These are phyloP conservation scores for Paguma larvata DNA, from an alignment of 2,797 vertebrate species.

Conservation along the genomic window DNA sequence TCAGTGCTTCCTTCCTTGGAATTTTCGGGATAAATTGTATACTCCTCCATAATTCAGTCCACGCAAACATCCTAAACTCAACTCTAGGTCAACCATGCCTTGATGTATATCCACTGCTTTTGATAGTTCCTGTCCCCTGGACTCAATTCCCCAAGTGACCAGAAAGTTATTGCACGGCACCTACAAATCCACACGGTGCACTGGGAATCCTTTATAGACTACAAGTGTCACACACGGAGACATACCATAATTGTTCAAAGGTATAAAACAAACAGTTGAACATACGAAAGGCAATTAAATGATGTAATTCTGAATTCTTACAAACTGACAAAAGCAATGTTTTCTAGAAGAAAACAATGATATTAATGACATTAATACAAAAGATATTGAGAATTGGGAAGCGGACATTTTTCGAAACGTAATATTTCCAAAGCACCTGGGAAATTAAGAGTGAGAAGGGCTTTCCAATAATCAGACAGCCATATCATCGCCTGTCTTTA, in stretches of 20 bases:
- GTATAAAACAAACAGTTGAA: background rate
- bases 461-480: background rate
- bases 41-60: background rate
- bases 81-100: background rate
- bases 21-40: background rate
- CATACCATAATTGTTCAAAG: background rate
- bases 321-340: background rate
- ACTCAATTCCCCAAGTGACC: background rate
- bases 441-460: background rate
- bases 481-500: background rate
- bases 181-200: background rate
- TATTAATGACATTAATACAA: background rate
- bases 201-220: background rate
- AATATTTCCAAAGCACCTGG: background rate
- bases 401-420: background rate
- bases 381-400: background rate
- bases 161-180: background rate
- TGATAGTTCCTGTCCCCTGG: background rate
- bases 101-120: background rate
- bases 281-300: background rate
- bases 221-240: background rate
- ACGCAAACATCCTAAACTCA: background rate
- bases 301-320: background rate
- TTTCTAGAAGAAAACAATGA: background rate
- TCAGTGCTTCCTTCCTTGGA: background rate